These are phyloP conservation scores for Cyphomyrus plagiostoma DNA, from an alignment of 2,113 vertebrate species.

Conservation along the genomic window DNA sequence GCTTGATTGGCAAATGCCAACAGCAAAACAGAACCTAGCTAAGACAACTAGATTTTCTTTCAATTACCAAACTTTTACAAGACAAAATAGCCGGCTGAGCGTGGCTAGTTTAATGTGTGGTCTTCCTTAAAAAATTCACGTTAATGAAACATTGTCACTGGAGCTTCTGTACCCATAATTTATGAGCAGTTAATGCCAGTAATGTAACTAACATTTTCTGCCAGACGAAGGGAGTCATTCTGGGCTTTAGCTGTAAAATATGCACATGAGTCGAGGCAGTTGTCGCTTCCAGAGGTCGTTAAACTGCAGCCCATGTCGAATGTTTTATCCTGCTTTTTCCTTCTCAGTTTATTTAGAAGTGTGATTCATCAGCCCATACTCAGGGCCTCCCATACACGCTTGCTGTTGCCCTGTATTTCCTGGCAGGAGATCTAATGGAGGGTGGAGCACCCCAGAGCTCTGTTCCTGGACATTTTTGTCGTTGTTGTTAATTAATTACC, in stretches of 20 bases:
- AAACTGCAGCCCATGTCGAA: conserved; percentile 23
- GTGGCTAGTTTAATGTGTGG: background rate
- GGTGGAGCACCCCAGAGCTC: conserved; percentile 45
- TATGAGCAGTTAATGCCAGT: background rate
- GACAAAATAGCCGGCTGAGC: background rate
- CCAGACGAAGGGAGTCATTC: background rate
- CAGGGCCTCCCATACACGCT: conserved; percentile 39
- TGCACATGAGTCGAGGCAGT: conserved; percentile 11
- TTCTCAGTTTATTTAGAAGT: conserved; percentile 33
- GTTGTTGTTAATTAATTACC: conserved; percentile 69
- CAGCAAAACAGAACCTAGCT: background rate
- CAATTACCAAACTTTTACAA: background rate
- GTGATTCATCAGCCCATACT: conserved; percentile 25
- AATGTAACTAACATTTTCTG: conserved; percentile 5
- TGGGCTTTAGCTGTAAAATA: background rate
- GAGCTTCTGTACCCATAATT: background rate
- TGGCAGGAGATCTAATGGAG: conserved; percentile 59
- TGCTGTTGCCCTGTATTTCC: conserved; percentile 38
- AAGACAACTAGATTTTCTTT: background rate
- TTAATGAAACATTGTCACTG: background rate
- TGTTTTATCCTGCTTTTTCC: conserved; percentile 13
- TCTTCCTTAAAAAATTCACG: background rate
- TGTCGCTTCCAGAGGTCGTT: conserved; percentile 20
- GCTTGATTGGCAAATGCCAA: background rate
- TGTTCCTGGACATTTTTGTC: conserved; percentile 59